Evolutionary conservation across 2,797 vertebrate genomes (phyloP).

Genomic region (Huso huso): DNA sequence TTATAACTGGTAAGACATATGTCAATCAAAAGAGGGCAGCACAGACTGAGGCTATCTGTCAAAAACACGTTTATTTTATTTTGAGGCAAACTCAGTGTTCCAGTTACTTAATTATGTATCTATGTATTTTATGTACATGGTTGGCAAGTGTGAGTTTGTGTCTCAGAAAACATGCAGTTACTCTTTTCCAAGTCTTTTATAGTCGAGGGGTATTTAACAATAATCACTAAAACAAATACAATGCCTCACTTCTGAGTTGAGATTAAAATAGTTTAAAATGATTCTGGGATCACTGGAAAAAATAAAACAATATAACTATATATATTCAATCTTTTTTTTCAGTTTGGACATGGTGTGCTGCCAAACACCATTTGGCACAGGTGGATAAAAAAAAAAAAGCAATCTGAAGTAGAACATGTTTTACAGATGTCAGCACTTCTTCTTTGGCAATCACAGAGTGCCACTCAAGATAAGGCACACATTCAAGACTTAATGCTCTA

Average conservation of each 20-base stretch:
- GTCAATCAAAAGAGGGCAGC: neutral
- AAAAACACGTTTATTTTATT: neutral
- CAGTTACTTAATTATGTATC: neutral
- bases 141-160: too few relatives aligned
- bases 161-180: too few relatives aligned
- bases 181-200: neutral
- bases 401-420: slow-evolving; percentile 16
- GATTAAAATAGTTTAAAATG: neutral
- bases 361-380: slow-evolving; percentile 6
- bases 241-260: too few relatives aligned
- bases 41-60: neutral
- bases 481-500: slow-evolving; percentile 37
- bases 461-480: slow-evolving; percentile 27
- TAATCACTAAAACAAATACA: neutral
- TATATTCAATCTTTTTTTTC: neutral
- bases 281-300: neutral
- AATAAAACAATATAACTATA: neutral
- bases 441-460: slow-evolving; percentile 29
- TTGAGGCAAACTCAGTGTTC: neutral
- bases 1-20: neutral
- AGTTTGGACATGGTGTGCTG: slow-evolving; percentile 14
- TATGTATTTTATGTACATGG: neutral
- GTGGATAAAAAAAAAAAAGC: neutral
- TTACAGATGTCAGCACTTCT: slow-evolving; percentile 21
- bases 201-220: neutral